A percentile compares a stretch with the other conserved stretches of the same genome.
Evolutionary conservation across 2,888 invertebrate genomes (phyloP).

Genomic region (Bhutanitis thaidina): DNA sequence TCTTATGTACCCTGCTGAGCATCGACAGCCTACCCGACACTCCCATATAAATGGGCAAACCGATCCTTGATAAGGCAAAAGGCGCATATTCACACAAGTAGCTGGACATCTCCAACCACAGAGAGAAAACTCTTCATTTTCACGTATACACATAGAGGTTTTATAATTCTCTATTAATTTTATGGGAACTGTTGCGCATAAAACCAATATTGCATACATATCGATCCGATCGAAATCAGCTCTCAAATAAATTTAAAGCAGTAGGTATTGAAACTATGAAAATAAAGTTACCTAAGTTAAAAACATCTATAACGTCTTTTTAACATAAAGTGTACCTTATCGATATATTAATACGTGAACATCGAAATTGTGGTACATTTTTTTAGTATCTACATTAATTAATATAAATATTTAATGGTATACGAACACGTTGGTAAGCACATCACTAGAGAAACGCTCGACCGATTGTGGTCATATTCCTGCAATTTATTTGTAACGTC

Average conservation of each 20-base stretch:
- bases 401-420: too few species aligned
- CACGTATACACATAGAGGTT: slow-evolving; percentile 48
- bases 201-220: slow-evolving; percentile 8
- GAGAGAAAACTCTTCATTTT: slow-evolving; percentile 58
- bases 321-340: too few species aligned
- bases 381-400: too few species aligned
- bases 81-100: slow-evolving; percentile 58
- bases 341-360: too few species aligned
- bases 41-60: slow-evolving; percentile 57
- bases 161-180: slow-evolving; percentile 31
- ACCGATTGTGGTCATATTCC: too few species aligned
- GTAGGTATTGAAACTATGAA: too few species aligned
- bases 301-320: too few species aligned
- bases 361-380: too few species aligned
- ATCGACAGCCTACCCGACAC: slow-evolving; percentile 61
- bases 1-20: slow-evolving; percentile 54
- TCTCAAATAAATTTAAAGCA: neutral
- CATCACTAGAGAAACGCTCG: too few species aligned
- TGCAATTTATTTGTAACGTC: too few species aligned
- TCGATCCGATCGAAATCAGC: neutral
- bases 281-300: too few species aligned
- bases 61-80: slow-evolving; percentile 30
- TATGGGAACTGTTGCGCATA: slow-evolving; percentile 1
- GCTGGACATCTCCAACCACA: slow-evolving; percentile 66
- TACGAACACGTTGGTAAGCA: too few species aligned